Conservation (phyloP, 2,888 invertebrate genomes). For the Caenorhabditis sp. region DNA sequence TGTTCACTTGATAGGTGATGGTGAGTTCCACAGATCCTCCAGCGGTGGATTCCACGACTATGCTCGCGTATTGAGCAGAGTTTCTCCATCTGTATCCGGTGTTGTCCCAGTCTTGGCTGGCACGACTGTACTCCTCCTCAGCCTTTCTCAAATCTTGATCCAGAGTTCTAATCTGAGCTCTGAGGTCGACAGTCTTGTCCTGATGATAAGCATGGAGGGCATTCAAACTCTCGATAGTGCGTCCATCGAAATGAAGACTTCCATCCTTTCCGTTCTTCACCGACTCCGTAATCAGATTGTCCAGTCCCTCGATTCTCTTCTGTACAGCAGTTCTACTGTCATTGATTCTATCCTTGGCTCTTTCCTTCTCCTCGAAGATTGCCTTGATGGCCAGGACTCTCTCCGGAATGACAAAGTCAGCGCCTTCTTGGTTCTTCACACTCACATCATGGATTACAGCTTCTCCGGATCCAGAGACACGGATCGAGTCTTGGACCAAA, state of each 20-base stretch:
- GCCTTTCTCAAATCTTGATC: constrained; percentile 44
- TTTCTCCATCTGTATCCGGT: constrained; percentile 61
- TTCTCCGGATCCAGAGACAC: constrained; percentile 48
- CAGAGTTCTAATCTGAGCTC: constrained; percentile 36
- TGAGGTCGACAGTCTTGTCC: constrained; percentile 39
- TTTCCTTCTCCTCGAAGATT: constrained; percentile 46
- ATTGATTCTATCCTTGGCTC: constrained; percentile 41
- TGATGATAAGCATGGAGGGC: constrained; percentile 53
- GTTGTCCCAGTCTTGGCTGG: constrained; percentile 55
- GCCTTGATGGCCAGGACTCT: constrained; percentile 50
- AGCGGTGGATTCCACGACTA: constrained; percentile 50
- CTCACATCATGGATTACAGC: constrained; percentile 61
- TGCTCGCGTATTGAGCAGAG: constrained; percentile 53
- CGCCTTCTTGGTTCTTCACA: constrained; percentile 55
- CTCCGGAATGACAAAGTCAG: constrained; percentile 53
- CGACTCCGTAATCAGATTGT: constrained; percentile 51
- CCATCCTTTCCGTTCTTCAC: constrained; percentile 48
- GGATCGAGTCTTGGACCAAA: constrained; percentile 54
- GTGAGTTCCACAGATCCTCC: constrained; percentile 43
- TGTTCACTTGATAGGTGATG: constrained; percentile 70
- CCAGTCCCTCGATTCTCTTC: constrained; percentile 57
- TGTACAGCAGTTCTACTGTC: constrained; percentile 51
- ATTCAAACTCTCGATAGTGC: constrained; percentile 57
- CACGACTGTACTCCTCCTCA: constrained; percentile 49
- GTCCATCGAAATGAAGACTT: constrained; percentile 49